These are phyloP conservation scores for Chromobotia macracanthus DNA, from an alignment of 2,797 vertebrate species.

Conservation along the genomic window DNA sequence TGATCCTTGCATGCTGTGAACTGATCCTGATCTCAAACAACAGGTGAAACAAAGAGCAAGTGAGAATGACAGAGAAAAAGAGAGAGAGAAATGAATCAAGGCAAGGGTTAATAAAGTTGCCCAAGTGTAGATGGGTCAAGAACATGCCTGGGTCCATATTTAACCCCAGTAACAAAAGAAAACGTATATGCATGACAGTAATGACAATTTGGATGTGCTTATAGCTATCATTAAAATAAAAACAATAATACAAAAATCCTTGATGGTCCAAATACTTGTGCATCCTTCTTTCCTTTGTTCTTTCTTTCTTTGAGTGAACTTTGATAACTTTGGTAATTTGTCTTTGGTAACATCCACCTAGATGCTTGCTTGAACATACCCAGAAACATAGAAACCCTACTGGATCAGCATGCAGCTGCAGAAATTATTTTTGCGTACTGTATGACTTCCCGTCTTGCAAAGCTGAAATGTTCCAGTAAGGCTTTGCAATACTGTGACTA, in stretches of 20 bases:
- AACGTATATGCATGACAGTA: not conserved
- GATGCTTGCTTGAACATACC: not conserved
- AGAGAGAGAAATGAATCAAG: slow-evolving; percentile 40
- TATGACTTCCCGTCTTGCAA: slow-evolving; percentile 61
- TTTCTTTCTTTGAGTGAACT: not conserved
- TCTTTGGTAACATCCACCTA: not conserved
- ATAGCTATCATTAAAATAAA: not conserved
- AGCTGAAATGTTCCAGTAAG: slow-evolving; percentile 63
- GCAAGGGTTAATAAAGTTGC: slow-evolving; percentile 6
- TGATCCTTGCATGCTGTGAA: slow-evolving; percentile 34
- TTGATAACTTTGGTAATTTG: not conserved
- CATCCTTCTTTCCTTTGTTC: no score
- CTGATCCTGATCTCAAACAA: slow-evolving; percentile 48
- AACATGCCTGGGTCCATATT: not conserved
- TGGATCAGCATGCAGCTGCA: not conserved
- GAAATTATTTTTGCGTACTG: slow-evolving; percentile 16
- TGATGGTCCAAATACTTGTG: not conserved
- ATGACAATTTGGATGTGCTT: not conserved
- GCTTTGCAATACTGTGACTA: slow-evolving; percentile 55
- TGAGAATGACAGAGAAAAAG: not conserved
- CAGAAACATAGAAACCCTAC: slow-evolving; percentile 8
- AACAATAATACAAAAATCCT: not conserved
- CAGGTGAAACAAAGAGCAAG: slow-evolving; percentile 47
- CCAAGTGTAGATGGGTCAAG: not conserved
- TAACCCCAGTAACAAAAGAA: not conserved